Percentiles rank a stretch among this genome's conserved stretches.
Conservation (phyloP, 2,888 invertebrate species). For the Ptilodon capucinus region DNA sequence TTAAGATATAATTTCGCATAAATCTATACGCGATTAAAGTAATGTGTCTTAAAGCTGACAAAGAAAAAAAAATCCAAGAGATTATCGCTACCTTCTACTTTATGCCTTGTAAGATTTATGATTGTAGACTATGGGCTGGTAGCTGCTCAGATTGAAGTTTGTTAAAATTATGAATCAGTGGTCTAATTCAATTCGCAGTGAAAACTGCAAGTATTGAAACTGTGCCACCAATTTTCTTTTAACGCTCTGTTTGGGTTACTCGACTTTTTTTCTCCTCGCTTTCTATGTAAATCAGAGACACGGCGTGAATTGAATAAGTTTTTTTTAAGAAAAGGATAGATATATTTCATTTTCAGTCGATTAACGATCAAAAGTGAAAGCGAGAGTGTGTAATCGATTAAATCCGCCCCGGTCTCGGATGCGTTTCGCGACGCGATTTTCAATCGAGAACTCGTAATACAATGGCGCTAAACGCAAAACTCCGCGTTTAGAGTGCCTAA, state of each 20-base stretch:
- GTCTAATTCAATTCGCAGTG: not conserved
- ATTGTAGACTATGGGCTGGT: not conserved
- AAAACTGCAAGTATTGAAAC: not conserved
- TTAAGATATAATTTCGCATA: not conserved
- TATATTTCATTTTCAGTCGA: slow-evolving; percentile 8
- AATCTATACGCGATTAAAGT: not conserved
- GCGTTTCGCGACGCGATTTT: slow-evolving; percentile 31
- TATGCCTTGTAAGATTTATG: not conserved
- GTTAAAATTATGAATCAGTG: too few species aligned
- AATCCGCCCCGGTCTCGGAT: slow-evolving; percentile 22
- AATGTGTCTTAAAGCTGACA: not conserved
- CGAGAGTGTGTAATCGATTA: slow-evolving; percentile 35
- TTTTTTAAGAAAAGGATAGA: slow-evolving; percentile 14
- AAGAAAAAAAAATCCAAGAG: not conserved
- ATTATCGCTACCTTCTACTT: not conserved
- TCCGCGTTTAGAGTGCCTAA: slow-evolving; percentile 40
- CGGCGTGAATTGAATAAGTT: not conserved
- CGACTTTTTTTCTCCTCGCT: slow-evolving; percentile 4
- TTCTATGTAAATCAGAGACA: not conserved
- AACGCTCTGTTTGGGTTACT: not conserved
- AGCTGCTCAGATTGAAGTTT: too few species aligned
- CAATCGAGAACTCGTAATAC: slow-evolving; percentile 30
- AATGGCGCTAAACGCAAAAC: slow-evolving; percentile 29
- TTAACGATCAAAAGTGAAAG: slow-evolving; percentile 17
- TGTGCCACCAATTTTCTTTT: not conserved